phyloP scores from a whole-genome alignment of 1,140 invertebrate species.

The Melitaea cinxia region DNA sequence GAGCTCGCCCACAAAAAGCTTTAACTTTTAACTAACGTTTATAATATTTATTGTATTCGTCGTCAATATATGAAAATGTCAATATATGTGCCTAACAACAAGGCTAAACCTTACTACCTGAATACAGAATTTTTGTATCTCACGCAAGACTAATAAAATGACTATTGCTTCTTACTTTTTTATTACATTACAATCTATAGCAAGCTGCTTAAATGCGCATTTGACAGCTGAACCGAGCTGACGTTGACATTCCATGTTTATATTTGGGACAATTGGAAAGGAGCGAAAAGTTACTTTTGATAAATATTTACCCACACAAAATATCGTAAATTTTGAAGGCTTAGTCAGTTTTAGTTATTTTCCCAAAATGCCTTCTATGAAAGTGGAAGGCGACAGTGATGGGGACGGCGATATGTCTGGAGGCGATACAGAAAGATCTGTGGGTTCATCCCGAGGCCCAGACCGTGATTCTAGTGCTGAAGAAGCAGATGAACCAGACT shows the following conservation, averaged over 20 bases:
- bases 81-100: no score
- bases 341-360: background rate
- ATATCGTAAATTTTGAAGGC: background rate
- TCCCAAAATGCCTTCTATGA: slow-evolving; percentile 79
- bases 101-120: no score
- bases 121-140: no score
- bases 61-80: no score
- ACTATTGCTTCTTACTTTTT: no score
- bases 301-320: background rate
- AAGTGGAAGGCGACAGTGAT: slow-evolving; percentile 83
- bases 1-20: no score
- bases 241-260: slow-evolving; percentile 46
- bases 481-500: slow-evolving; percentile 87
- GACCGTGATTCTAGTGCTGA: slow-evolving; percentile 88
- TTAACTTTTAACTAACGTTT: no score
- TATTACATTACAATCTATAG: background rate
- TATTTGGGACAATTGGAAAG: slow-evolving; percentile 38
- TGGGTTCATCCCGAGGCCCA: slow-evolving; percentile 82
- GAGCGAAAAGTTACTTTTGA: slow-evolving; percentile 42
- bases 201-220: no score
- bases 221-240: no score
- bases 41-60: no score
- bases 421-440: slow-evolving; percentile 84
- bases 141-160: no score
- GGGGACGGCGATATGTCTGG: slow-evolving; percentile 84